Evolutionary conservation across 2,888 invertebrate species (phyloP), one percentile per base, ranked within the genome.

Genomic region (Cremastinae sp.): DNA sequence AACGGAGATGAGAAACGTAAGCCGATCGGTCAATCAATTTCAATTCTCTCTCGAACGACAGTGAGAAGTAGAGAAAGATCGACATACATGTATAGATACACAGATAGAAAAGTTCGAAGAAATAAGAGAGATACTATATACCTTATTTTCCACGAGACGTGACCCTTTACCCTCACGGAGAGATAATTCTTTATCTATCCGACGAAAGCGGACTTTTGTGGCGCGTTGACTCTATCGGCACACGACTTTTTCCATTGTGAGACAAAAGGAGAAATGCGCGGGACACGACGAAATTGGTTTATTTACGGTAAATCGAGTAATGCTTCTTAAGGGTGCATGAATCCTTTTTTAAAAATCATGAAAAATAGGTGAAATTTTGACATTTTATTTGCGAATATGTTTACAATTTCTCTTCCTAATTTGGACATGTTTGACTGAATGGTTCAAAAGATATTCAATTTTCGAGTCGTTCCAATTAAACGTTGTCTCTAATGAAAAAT

Each of bases 21-120:
- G 78, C 78, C 78, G 78, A 78, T 79, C 75, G 79, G 80, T 80
- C 80, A 79, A 80, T 79, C 79, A 78, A 80, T 79, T 79, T 80
- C 78, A 79, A 79, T 80, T 80, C 78, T 78, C 73, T 73, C 66
- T 72, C 69, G 62, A 45, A 68, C 43, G 70, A 62, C 68, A 64
- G 69, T 76, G 68, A 76, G 65, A 65, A 76, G 72, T 64, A 35
- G 64, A 20, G 53, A 76, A 53, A 43, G 59, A 61, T 61, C 49
- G 51, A 51, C 28, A 28, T 61, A 41, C 53, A 61, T 41, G 28
- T 10, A n/a, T n/a, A n/a, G n/a, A n/a, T n/a, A n/a, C n/a, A n/a
- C n/a, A n/a, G n/a, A n/a, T n/a, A n/a, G n/a, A n/a, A n/a, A n/a
- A 16, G 7, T 35, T 20, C 43, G 16, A 47, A 47, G 22, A 20